phyloP scores from a whole-genome alignment of 2,113 vertebrate species.

The Chamaetylas fuelleborni region DNA sequence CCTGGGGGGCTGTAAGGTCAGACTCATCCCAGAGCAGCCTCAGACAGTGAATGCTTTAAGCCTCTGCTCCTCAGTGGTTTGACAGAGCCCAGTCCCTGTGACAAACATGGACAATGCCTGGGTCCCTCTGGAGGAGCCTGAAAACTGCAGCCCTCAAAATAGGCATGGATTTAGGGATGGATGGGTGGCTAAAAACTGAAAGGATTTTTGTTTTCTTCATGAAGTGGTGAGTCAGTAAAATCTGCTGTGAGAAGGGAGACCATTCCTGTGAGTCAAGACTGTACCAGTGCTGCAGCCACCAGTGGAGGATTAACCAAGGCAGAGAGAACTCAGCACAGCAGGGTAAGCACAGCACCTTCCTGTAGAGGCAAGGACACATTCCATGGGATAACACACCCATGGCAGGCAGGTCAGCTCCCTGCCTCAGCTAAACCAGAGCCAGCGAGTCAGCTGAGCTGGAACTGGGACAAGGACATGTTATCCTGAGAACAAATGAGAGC shows the following conservation, averaged over 20 bases:
- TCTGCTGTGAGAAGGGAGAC: not conserved
- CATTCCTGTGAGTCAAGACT: not conserved
- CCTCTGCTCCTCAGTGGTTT: not conserved
- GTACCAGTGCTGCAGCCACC: not conserved
- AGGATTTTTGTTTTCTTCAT: not conserved
- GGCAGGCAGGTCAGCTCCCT: not conserved
- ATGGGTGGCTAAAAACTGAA: not conserved
- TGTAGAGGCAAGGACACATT: not conserved
- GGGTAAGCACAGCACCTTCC: slow-evolving; percentile 55
- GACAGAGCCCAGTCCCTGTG: not conserved
- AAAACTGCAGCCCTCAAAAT: not conserved
- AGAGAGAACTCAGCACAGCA: slow-evolving; percentile 5
- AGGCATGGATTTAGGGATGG: not conserved
- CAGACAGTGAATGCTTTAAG: not conserved
- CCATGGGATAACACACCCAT: not conserved
- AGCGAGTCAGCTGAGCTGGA: not conserved
- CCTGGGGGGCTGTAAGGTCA: not conserved
- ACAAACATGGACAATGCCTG: not conserved
- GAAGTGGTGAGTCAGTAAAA: not conserved
- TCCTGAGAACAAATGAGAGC: not conserved
- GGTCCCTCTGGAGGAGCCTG: not conserved
- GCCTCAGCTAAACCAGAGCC: not conserved
- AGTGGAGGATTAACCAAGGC: not conserved
- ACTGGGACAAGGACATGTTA: not conserved
- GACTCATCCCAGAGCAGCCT: not conserved